A percentile compares a stretch with the other conserved stretches of the same genome.
These are phyloP conservation scores for Spinibarbus caldwelli DNA, from an alignment of 2,797 vertebrate species.

Conservation along the genomic window DNA sequence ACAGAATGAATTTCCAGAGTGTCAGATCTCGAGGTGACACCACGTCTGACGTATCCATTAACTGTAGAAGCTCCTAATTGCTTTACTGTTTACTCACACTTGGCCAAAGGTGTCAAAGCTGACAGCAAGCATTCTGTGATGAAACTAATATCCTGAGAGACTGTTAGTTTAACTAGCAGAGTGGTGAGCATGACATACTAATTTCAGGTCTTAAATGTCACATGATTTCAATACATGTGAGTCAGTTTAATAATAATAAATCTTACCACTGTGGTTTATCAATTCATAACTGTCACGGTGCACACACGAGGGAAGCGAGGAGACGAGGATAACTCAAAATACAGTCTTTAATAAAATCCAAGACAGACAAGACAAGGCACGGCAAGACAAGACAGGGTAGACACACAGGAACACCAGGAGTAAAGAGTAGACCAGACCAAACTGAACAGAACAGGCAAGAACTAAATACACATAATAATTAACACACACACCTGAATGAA, in stretches of 20 bases:
- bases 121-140: constrained; percentile 40
- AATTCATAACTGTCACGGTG: too few species aligned
- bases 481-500: too few species aligned
- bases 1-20: neutral
- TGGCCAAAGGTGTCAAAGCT: constrained; percentile 28
- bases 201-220: constrained; percentile 1
- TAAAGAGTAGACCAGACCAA: too few species aligned
- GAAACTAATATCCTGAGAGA: constrained; percentile 44
- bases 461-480: too few species aligned
- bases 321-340: too few species aligned
- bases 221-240: neutral
- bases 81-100: constrained; percentile 30
- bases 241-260: neutral
- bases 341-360: too few species aligned
- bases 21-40: neutral
- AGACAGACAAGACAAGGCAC: too few species aligned
- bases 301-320: too few species aligned
- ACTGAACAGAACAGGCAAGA: too few species aligned
- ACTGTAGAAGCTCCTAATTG: constrained; percentile 10
- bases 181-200: neutral
- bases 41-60: constrained; percentile 13
- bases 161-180: constrained; percentile 12
- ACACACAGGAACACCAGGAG: too few species aligned
- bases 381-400: too few species aligned
- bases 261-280: neutral